These are phyloP conservation scores for Drosophila longiperda DNA, from an alignment of 2,888 invertebrate species.

Conservation along the genomic window DNA sequence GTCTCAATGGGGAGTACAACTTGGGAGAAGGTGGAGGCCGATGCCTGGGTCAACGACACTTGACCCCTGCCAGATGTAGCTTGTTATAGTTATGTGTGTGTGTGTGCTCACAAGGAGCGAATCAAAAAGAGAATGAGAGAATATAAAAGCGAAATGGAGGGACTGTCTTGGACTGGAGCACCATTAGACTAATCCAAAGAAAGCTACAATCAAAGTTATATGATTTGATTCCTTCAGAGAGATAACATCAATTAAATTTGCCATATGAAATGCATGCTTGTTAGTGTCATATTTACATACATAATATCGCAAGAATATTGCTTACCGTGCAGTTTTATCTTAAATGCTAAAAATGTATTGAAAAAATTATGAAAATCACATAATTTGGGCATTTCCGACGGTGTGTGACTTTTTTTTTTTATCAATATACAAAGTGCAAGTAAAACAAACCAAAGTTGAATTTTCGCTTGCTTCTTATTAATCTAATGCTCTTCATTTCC, in stretches of 20 bases:
- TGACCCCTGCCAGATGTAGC: constrained; percentile 52
- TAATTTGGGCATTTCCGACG: background rate
- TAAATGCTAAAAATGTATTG: background rate
- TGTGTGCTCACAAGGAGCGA: background rate
- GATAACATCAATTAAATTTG: background rate
- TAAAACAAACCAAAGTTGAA: background rate
- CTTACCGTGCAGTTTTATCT: too few species aligned
- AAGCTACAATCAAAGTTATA: constrained; percentile 5
- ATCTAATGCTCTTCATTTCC: constrained; percentile 12
- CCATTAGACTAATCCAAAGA: background rate
- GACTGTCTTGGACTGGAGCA: constrained; percentile 20
- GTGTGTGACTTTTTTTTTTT: background rate
- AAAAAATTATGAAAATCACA: background rate
- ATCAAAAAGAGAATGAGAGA: background rate
- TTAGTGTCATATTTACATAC: background rate
- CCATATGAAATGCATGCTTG: background rate
- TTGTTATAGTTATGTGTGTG: background rate
- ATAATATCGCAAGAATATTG: background rate
- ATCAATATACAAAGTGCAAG: background rate
- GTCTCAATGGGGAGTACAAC: constrained; percentile 14
- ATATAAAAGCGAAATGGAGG: background rate
- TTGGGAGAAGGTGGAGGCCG: constrained; percentile 65
- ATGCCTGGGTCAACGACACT: constrained; percentile 69
- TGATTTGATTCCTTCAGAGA: background rate
- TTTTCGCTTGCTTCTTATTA: background rate